Percentiles rank a stretch among this genome's conserved stretches.
Conservation (phyloP, 2,113 vertebrate genomes). For the Eupsittula cactorum region DNA sequence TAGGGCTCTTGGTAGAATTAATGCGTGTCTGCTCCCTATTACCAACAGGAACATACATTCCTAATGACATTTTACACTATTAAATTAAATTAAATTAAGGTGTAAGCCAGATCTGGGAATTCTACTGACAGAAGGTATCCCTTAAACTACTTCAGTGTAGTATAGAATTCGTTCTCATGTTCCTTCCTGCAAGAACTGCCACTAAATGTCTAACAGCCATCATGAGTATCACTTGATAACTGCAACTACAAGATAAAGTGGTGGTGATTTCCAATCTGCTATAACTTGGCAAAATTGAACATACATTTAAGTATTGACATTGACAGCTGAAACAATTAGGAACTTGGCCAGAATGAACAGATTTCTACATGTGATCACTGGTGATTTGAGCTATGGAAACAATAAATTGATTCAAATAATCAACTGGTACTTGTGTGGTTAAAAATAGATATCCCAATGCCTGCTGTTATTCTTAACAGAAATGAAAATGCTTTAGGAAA, state of each 20-base stretch:
- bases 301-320: neutral
- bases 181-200: neutral
- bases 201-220: neutral
- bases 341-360: neutral
- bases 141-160: neutral
- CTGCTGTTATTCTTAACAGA: neutral
- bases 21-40: neutral
- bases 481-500: neutral
- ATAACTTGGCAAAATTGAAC: neutral
- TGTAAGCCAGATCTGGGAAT: neutral
- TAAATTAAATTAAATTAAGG: neutral
- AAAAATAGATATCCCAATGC: neutral
- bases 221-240: neutral
- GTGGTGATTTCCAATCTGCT: neutral
- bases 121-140: neutral
- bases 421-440: neutral
- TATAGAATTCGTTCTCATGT: neutral
- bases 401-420: neutral
- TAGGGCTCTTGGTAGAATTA: neutral
- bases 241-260: neutral
- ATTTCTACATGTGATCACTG: neutral
- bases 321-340: neutral
- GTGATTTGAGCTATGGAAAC: neutral
- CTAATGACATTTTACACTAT: neutral
- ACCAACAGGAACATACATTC: neutral